phyloP scores from a whole-genome alignment of 1,140 invertebrate genomes.

The Coelopa frigida region DNA sequence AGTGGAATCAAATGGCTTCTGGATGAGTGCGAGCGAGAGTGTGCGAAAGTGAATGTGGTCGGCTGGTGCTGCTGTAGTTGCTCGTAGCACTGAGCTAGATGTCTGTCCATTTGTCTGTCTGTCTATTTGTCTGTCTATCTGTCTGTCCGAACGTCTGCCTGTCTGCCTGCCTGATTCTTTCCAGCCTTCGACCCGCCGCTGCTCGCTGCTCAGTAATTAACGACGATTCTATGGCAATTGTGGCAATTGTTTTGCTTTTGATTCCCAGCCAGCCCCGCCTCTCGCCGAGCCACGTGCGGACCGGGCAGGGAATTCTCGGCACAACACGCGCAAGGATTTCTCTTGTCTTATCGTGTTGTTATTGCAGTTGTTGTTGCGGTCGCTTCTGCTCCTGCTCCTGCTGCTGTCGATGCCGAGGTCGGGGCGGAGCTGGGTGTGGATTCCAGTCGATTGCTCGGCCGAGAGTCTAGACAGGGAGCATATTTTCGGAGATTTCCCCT shows the following conservation, averaged over 20 bases:
- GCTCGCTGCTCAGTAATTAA: slow-evolving; percentile 29
- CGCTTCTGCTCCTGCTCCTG: slow-evolving; percentile 1
- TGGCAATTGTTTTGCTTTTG: slow-evolving; percentile 44
- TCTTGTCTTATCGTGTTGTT: neutral
- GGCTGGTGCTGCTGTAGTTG: neutral
- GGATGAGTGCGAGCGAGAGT: neutral
- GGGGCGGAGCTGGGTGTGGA: neutral
- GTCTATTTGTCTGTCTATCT: no score
- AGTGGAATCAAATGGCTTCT: no score
- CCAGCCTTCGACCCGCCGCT: slow-evolving; percentile 7
- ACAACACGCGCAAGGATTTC: neutral
- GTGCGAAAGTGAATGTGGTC: neutral
- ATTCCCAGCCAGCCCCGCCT: slow-evolving; percentile 17
- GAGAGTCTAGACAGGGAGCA: no score
- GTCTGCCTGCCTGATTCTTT: neutral
- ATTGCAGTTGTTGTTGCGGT: neutral
- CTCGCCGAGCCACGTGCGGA: neutral
- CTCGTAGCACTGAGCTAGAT: neutral
- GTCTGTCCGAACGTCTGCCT: neutral
- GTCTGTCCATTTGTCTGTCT: neutral
- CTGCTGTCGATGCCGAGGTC: slow-evolving; percentile 1
- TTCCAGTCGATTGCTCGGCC: no score
- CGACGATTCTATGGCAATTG: slow-evolving; percentile 45
- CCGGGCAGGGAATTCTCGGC: neutral
- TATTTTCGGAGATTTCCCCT: no score